Evolutionary conservation across 2,888 invertebrate species (phyloP).

Genomic region (Ophioninae sp.): DNA sequence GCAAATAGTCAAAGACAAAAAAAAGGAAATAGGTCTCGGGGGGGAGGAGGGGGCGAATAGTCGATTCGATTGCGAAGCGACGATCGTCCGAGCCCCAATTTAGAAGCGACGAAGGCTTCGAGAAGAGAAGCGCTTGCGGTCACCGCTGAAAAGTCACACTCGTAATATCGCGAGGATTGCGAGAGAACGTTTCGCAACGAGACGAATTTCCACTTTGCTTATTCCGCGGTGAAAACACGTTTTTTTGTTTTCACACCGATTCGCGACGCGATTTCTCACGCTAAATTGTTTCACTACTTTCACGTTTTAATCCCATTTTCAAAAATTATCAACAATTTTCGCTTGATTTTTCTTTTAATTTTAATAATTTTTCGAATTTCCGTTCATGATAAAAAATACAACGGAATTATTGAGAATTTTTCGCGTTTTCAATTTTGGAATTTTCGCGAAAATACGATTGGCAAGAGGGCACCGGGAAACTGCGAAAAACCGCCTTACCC

Average conservation of each 20-base stretch:
- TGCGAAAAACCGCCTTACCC: too few species aligned
- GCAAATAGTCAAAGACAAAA: too few species aligned
- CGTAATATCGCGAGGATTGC: constrained; percentile 43
- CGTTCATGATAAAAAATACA: background rate
- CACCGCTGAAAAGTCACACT: background rate
- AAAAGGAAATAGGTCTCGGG: too few species aligned
- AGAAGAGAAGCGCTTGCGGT: background rate
- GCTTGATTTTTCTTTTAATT: background rate
- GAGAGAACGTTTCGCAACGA: constrained; percentile 49
- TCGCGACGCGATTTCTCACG: background rate
- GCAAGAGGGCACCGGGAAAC: too few species aligned
- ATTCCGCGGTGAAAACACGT: background rate
- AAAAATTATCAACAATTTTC: too few species aligned
- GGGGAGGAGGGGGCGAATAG: constrained; percentile 11
- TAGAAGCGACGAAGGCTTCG: constrained; percentile 41
- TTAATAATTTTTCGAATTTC: background rate
- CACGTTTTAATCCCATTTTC: background rate
- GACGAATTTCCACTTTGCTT: constrained; percentile 29
- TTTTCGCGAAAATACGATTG: too few species aligned
- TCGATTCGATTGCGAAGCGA: constrained; percentile 55
- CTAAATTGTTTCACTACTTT: background rate
- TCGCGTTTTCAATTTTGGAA: background rate
- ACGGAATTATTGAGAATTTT: too few species aligned
- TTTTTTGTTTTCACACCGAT: background rate
- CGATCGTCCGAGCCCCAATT: constrained; percentile 50